These are phyloP conservation scores for Apostichopus japonicus DNA, from an alignment of 35 echinoderm and acorn worm species.

Conservation along the genomic window DNA sequence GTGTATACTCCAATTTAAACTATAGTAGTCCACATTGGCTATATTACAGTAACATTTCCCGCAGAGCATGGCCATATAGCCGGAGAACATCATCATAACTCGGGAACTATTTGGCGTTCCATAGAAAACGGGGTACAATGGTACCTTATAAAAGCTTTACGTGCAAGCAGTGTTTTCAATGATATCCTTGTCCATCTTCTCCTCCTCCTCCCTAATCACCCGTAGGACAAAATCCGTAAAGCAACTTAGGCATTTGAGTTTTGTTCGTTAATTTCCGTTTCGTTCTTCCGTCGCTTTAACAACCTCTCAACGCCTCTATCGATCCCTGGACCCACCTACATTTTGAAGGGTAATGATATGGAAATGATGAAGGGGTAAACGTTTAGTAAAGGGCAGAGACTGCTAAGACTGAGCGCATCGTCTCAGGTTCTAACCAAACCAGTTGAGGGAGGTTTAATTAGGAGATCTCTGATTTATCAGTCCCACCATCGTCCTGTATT, in stretches of 20 bases:
- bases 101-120: no score
- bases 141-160: background rate
- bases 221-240: background rate
- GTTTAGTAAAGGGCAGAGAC: background rate
- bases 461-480: background rate
- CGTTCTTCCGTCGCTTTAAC: background rate
- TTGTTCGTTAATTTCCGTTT: background rate
- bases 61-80: background rate
- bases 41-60: background rate
- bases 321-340: background rate
- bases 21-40: background rate
- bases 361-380: background rate
- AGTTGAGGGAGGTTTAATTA: background rate
- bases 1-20: background rate
- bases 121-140: background rate
- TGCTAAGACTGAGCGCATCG: background rate
- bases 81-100: background rate
- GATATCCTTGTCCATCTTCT: background rate
- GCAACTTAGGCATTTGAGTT: background rate
- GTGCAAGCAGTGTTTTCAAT: background rate
- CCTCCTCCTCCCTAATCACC: background rate
- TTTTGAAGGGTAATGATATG: background rate
- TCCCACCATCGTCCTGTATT: no score
- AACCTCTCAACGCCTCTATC: background rate
- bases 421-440: background rate